Conservation (phyloP, 2,113 vertebrate species). For the Vidua macroura region DNA sequence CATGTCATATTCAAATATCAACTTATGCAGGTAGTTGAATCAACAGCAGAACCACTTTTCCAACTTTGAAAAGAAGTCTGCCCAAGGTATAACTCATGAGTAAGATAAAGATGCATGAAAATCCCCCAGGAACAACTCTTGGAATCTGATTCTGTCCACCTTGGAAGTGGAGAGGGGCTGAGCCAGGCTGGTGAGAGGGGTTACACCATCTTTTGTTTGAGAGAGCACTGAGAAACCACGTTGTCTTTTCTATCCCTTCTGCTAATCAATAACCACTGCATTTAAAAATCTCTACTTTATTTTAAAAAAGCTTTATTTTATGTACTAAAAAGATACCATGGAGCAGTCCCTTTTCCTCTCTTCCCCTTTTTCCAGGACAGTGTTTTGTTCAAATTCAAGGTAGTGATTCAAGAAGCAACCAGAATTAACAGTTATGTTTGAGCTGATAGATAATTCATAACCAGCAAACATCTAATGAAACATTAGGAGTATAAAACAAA, state of each 20-base stretch:
- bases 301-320: background rate
- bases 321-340: background rate
- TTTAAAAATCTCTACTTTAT: background rate
- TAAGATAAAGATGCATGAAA: background rate
- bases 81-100: background rate
- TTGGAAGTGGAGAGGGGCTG: background rate
- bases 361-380: background rate
- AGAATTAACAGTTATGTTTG: slow-evolving; percentile 14
- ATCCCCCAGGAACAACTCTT: background rate
- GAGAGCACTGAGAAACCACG: background rate
- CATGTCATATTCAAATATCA: background rate
- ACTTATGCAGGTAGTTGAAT: background rate
- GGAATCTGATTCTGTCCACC: background rate
- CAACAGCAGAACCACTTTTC: background rate
- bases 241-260: background rate
- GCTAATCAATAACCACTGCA: background rate
- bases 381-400: background rate
- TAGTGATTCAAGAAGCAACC: background rate
- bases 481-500: slow-evolving; percentile 18
- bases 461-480: slow-evolving; percentile 36
- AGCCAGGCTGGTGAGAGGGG: background rate
- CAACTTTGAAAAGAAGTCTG: background rate
- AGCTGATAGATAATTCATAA: slow-evolving; percentile 26
- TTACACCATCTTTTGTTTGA: background rate
- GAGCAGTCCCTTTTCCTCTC: background rate